phyloP scores from a whole-genome alignment of 2,888 invertebrate genomes.

The Lysandra bellargus region DNA sequence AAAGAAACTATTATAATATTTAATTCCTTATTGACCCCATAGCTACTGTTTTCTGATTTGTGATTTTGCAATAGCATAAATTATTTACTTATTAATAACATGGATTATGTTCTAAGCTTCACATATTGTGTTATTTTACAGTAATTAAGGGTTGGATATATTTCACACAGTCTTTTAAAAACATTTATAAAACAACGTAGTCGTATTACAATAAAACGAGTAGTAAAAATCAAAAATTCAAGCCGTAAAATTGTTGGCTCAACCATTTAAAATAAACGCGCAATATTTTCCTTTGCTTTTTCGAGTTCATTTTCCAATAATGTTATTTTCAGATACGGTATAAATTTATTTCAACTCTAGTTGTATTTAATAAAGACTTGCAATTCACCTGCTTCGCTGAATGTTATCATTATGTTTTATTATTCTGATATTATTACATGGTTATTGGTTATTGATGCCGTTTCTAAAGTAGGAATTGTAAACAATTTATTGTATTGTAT shows the following conservation, averaged over 20 bases:
- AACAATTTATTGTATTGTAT: not conserved
- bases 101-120: no score
- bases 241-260: not conserved
- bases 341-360: not conserved
- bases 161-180: not conserved
- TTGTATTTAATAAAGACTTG: slow-evolving; percentile 13
- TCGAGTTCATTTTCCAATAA: slow-evolving; percentile 19
- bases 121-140: no score
- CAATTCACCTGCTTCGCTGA: slow-evolving; percentile 16
- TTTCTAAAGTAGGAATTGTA: not conserved
- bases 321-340: slow-evolving; percentile 14
- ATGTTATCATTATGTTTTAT: slow-evolving; percentile 4
- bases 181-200: not conserved
- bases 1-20: no score
- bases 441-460: not conserved
- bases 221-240: slow-evolving; percentile 2
- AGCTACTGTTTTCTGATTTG: no score
- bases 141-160: not conserved
- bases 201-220: slow-evolving; percentile 7
- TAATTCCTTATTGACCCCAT: no score
- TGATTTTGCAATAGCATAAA: no score
- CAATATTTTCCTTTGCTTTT: slow-evolving; percentile 5
- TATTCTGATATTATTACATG: not conserved
- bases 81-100: no score
- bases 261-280: slow-evolving; percentile 9